Evolutionary conservation across 1,140 invertebrate species (phyloP).

Genomic region (Procambarus clarkii): DNA sequence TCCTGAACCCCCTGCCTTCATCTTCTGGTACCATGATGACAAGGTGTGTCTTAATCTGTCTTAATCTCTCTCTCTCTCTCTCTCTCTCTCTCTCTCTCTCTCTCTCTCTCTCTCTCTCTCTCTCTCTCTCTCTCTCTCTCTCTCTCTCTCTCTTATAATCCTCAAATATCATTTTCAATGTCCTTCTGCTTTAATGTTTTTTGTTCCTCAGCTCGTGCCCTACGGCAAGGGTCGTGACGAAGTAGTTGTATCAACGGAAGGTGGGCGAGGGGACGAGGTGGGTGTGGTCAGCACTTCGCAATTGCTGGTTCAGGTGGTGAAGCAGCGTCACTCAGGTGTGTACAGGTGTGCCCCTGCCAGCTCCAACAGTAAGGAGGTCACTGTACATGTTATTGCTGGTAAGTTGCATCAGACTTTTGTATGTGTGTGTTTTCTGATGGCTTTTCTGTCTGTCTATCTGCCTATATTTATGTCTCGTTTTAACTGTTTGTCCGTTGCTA

Average conservation of each 20-base stretch:
- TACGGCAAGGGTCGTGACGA: constrained; percentile 75
- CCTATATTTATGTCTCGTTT: not conserved
- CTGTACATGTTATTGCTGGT: constrained; percentile 84
- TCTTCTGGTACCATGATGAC: constrained; percentile 33
- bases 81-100: not conserved
- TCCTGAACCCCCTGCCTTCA: constrained; percentile 30
- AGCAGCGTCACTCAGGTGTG: constrained; percentile 75
- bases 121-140: not conserved
- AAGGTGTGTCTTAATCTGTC: constrained; percentile 11
- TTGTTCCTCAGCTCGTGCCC: constrained; percentile 73
- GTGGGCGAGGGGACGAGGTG: constrained; percentile 77
- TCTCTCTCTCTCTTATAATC: not conserved
- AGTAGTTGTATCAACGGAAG: constrained; percentile 81
- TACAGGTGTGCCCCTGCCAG: constrained; percentile 91
- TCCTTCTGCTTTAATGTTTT: not conserved
- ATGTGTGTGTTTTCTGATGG: too few species aligned
- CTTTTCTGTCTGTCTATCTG: not conserved
- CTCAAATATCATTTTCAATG: not conserved
- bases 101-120: not conserved
- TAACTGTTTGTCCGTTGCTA: not conserved
- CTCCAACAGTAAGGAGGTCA: constrained; percentile 86
- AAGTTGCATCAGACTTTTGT: not conserved
- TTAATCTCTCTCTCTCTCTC: too few species aligned
- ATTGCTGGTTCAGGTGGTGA: constrained; percentile 86
- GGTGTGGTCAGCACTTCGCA: constrained; percentile 86